A percentile compares a stretch with the other conserved stretches of the same genome.
Evolutionary conservation across 2,888 invertebrate species (phyloP).

Genomic region (Lasioglossum marginatum): DNA sequence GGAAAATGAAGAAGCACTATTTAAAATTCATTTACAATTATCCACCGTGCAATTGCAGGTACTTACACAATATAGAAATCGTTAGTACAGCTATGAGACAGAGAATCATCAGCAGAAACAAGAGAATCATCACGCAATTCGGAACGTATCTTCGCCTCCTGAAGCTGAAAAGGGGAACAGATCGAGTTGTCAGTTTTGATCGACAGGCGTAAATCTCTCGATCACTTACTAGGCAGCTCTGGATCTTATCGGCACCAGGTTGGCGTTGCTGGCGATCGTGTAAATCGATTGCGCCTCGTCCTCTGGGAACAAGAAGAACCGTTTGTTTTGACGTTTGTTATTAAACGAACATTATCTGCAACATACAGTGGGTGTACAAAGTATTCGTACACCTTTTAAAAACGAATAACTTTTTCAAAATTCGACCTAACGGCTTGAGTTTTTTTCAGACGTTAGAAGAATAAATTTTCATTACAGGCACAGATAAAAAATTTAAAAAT

Average conservation of each 20-base stretch:
- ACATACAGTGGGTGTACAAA: too few relatives aligned
- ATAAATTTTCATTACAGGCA: too few relatives aligned
- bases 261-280: constrained; percentile 76
- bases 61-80: constrained; percentile 79
- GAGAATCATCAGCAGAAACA: constrained; percentile 67
- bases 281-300: constrained; percentile 75
- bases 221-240: constrained; percentile 79
- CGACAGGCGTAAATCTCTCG: constrained; percentile 29
- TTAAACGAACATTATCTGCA: too few relatives aligned
- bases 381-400: too few relatives aligned
- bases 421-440: too few relatives aligned
- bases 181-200: constrained; percentile 18
- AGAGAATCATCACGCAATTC: constrained; percentile 63
- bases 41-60: neutral
- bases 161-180: constrained; percentile 69
- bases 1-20: too few relatives aligned
- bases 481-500: too few relatives aligned
- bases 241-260: constrained; percentile 80
- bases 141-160: constrained; percentile 68
- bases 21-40: neutral
- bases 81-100: constrained; percentile 72
- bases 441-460: too few relatives aligned
- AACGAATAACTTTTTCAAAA: too few relatives aligned
- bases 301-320: constrained; percentile 60
- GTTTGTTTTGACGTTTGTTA: too few relatives aligned